phyloP scores from a whole-genome alignment of 2,888 invertebrate genomes.

The Troides oblongomaculatus region DNA sequence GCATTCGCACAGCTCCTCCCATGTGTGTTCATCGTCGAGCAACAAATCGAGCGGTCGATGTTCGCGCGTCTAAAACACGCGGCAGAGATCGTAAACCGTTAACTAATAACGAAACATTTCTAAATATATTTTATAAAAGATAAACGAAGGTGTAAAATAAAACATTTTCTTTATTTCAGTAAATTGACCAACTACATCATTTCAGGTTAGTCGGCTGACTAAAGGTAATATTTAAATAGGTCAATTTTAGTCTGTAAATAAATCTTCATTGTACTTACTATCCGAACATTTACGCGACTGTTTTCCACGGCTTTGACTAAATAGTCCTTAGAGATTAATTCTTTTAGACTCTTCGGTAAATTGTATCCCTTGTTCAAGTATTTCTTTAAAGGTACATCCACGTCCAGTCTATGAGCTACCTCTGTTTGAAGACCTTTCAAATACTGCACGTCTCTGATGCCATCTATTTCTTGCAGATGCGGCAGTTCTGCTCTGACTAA shows the following conservation, averaged over 20 bases:
- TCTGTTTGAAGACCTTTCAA: constrained; percentile 47
- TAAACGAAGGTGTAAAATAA: no score
- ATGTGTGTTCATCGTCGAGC: constrained; percentile 35
- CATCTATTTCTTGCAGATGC: constrained; percentile 59
- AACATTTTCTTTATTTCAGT: no score
- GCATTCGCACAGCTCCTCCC: constrained; percentile 47
- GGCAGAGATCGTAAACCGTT: no score
- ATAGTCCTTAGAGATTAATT: constrained; percentile 38
- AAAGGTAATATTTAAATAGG: no score
- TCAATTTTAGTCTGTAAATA: no score
- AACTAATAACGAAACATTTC: no score
- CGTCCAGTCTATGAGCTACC: constrained; percentile 55
- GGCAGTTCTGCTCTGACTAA: constrained; percentile 58
- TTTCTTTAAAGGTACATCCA: constrained; percentile 43
- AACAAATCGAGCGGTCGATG: constrained; percentile 37
- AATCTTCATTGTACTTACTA: constrained; percentile 44
- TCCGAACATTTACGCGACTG: constrained; percentile 52
- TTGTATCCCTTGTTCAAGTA: constrained; percentile 41
- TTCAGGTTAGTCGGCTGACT: no score
- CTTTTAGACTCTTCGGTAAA: constrained; percentile 38
- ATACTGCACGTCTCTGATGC: constrained; percentile 51
- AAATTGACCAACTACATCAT: no score
- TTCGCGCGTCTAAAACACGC: constrained; percentile 20
- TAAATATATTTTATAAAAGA: no score
- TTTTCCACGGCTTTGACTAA: constrained; percentile 43